These are phyloP conservation scores for Tauraco erythrolophus DNA, from an alignment of 2,113 vertebrate genomes.

Conservation along the genomic window DNA sequence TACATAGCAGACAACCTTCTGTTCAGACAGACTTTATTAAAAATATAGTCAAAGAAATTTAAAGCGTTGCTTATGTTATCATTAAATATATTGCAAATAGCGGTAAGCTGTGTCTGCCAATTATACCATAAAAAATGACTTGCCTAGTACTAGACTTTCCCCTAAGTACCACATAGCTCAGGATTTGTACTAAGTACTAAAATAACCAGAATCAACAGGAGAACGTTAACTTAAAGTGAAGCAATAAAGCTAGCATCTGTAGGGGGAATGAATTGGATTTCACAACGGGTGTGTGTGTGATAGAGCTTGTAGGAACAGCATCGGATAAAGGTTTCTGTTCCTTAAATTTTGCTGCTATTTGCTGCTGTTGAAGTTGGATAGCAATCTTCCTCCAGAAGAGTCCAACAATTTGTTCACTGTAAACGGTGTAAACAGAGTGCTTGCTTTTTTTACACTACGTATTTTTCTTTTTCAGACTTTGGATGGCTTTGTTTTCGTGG, in stretches of 20 bases:
- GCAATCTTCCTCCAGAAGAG: not conserved
- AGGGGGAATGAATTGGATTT: not conserved
- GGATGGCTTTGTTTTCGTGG: slow-evolving; percentile 95
- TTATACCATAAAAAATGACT: slow-evolving; percentile 61
- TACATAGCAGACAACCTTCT: not conserved
- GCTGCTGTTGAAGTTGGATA: not conserved
- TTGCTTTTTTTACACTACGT: not conserved
- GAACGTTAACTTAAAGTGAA: slow-evolving; percentile 14
- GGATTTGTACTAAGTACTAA: slow-evolving; percentile 67
- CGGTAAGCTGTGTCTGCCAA: slow-evolving; percentile 21
- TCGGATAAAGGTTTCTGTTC: not conserved
- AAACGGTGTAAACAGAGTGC: not conserved
- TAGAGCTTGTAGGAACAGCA: not conserved
- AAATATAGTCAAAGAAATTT: slow-evolving; percentile 22
- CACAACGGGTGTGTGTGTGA: not conserved
- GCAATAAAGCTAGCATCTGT: slow-evolving; percentile 66
- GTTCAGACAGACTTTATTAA: slow-evolving; percentile 8
- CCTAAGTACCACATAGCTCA: slow-evolving; percentile 63
- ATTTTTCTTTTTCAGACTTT: slow-evolving; percentile 84
- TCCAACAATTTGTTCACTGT: not conserved
- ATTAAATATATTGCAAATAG: slow-evolving; percentile 25
- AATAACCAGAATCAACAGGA: slow-evolving; percentile 43
- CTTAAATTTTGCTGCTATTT: not conserved
- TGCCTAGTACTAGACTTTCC: not conserved
- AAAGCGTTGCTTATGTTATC: not conserved